Conservation (phyloP, 2,797 vertebrate species). For the Rhinoraja longicauda region DNA sequence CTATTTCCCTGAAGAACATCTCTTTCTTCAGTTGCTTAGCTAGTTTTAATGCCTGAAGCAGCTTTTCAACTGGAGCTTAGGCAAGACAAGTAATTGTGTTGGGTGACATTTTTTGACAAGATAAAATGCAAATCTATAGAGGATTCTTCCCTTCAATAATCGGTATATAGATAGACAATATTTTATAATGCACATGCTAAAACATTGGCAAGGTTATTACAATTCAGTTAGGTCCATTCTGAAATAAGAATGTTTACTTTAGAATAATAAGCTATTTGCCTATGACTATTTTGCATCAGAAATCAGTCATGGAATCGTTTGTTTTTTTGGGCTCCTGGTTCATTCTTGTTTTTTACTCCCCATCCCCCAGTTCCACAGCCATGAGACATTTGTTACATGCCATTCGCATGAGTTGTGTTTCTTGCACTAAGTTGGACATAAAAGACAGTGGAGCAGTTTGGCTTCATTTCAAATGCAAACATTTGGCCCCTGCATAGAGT, state of each 20-base stretch:
- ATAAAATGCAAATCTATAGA: slow-evolving; percentile 45
- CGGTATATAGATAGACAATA: slow-evolving; percentile 6
- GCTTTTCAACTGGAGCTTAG: slow-evolving; percentile 50
- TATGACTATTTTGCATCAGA: background rate
- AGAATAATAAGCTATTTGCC: background rate
- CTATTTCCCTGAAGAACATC: slow-evolving; percentile 35
- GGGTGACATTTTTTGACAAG: slow-evolving; percentile 57
- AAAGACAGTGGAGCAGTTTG: slow-evolving; percentile 28
- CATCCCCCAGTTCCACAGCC: slow-evolving; percentile 32
- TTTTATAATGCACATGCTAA: slow-evolving; percentile 25
- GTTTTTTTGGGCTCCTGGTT: slow-evolving; percentile 27
- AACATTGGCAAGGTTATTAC: slow-evolving; percentile 3
- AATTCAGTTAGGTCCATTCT: background rate
- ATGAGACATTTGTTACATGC: slow-evolving; percentile 39
- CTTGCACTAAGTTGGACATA: slow-evolving; percentile 33
- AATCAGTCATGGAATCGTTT: background rate
- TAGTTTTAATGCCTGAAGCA: slow-evolving; percentile 58
- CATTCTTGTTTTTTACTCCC: background rate
- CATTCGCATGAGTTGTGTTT: slow-evolving; percentile 36
- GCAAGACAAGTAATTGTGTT: slow-evolving; percentile 37
- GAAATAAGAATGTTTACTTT: slow-evolving; percentile 17
- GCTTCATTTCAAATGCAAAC: slow-evolving; percentile 34
- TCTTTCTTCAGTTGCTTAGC: slow-evolving; percentile 50
- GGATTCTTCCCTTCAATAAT: background rate
- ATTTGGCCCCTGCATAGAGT: slow-evolving; percentile 11